phyloP scores from a whole-genome alignment of 2,888 invertebrate species.

The Dryobotodes eremita region DNA sequence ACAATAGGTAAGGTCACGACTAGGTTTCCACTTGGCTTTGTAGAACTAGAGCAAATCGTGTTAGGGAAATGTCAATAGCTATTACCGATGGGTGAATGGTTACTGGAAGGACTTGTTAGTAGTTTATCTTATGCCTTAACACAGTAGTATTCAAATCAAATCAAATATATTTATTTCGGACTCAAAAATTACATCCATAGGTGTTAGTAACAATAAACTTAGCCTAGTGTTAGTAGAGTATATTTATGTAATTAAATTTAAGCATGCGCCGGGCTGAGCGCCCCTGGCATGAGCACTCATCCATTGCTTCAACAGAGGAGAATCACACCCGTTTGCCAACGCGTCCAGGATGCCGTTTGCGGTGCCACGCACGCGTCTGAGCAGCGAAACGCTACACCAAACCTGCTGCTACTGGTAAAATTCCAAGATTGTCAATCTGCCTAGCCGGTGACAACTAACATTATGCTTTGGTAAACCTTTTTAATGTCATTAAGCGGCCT shows the following conservation, averaged over 20 bases:
- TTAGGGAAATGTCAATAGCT: constrained; percentile 28
- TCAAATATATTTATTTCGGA: too few relatives aligned
- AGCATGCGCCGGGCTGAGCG: too few relatives aligned
- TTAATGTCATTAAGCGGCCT: neutral
- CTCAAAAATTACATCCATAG: too few relatives aligned
- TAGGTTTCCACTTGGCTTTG: constrained; percentile 9
- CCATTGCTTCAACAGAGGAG: too few relatives aligned
- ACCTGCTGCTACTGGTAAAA: neutral
- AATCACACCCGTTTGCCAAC: too few relatives aligned
- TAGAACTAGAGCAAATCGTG: constrained; percentile 34
- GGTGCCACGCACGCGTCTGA: too few relatives aligned
- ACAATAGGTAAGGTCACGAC: constrained; percentile 5
- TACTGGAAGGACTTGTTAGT: neutral
- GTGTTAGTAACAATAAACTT: too few relatives aligned
- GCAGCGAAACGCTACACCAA: too few relatives aligned
- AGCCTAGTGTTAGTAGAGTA: too few relatives aligned
- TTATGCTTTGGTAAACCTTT: neutral
- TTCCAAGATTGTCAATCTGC: neutral
- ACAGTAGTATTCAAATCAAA: neutral
- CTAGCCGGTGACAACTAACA: neutral
- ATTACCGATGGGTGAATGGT: neutral
- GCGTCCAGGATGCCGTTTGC: too few relatives aligned
- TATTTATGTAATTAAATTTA: too few relatives aligned
- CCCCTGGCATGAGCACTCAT: too few relatives aligned
- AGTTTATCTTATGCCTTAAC: neutral